These are phyloP conservation scores for Pholis gunnellus DNA, from an alignment of 2,113 vertebrate genomes.

Conservation along the genomic window DNA sequence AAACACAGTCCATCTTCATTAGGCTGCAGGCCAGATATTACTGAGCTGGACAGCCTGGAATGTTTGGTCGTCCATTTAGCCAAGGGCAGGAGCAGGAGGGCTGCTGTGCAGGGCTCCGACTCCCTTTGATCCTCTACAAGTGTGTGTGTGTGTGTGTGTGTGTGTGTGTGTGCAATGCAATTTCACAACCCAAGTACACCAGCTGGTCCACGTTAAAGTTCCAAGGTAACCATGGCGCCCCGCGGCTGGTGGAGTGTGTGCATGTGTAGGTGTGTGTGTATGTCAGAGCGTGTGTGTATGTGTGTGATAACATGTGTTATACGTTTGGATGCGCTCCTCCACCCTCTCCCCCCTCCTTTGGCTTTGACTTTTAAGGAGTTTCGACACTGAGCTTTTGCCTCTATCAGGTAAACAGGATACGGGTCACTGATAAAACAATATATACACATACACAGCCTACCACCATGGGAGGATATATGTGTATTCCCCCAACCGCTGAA, in stretches of 20 bases:
- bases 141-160: slow-evolving; percentile 55
- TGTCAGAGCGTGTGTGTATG: slow-evolving; percentile 45
- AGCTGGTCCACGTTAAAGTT: slow-evolving; percentile 91
- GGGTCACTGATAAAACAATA: slow-evolving; percentile 87
- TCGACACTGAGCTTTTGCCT: slow-evolving; percentile 82
- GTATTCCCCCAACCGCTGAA: slow-evolving; percentile 51
- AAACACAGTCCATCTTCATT: slow-evolving; percentile 84
- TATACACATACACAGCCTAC: slow-evolving; percentile 77
- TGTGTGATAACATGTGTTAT: slow-evolving; percentile 87
- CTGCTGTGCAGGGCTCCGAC: slow-evolving; percentile 83
- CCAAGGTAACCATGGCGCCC: slow-evolving; percentile 89
- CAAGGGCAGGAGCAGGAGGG: slow-evolving; percentile 83
- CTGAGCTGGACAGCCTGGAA: slow-evolving; percentile 83
- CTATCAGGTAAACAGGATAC: slow-evolving; percentile 88
- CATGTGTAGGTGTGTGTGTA: slow-evolving; percentile 40
- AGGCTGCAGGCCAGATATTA: slow-evolving; percentile 82
- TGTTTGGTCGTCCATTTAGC: slow-evolving; percentile 87
- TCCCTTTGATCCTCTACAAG: slow-evolving; percentile 85
- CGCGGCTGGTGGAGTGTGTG: slow-evolving; percentile 81
- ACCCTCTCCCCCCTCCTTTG: slow-evolving; percentile 73
- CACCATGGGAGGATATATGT: slow-evolving; percentile 68
- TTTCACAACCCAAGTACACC: slow-evolving; percentile 89
- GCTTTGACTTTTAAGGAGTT: slow-evolving; percentile 87
- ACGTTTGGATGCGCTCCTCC: slow-evolving; percentile 86
- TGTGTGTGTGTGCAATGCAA: slow-evolving; percentile 79